Conservation (phyloP, 2,113 vertebrate genomes). For the Notothenia coriiceps region DNA sequence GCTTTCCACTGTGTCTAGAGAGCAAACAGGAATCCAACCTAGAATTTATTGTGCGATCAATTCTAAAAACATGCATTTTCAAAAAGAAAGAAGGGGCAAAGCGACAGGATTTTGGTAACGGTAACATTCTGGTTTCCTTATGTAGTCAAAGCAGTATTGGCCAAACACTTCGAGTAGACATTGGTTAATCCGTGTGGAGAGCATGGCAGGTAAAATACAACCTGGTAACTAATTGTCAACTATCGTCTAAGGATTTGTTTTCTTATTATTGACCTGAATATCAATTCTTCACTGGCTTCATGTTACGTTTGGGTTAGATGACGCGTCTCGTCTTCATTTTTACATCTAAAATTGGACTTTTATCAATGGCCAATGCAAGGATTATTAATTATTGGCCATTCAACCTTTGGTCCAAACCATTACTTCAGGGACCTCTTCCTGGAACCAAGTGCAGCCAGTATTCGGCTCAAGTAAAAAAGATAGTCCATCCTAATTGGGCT, state of each 20-base stretch:
- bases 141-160: neutral
- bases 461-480: too few species aligned
- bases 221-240: neutral
- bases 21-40: constrained; percentile 17
- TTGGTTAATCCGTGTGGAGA: neutral
- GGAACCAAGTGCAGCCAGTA: too few species aligned
- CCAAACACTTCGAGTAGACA: neutral
- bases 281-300: too few species aligned
- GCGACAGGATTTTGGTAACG: neutral
- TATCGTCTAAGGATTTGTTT: too few species aligned
- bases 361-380: too few species aligned
- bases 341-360: too few species aligned
- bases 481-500: too few species aligned
- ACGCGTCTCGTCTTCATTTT: too few species aligned
- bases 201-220: neutral
- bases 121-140: neutral
- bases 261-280: too few species aligned
- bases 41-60: neutral
- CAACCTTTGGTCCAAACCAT: neutral
- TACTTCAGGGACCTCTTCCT: neutral
- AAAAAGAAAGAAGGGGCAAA: neutral
- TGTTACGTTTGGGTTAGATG: too few species aligned
- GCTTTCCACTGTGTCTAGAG: constrained; percentile 3
- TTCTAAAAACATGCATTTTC: too few species aligned
- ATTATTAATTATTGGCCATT: too few species aligned